Evolutionary conservation across 2,797 vertebrate species (phyloP).

Genomic region (Smutsia gigantea): DNA sequence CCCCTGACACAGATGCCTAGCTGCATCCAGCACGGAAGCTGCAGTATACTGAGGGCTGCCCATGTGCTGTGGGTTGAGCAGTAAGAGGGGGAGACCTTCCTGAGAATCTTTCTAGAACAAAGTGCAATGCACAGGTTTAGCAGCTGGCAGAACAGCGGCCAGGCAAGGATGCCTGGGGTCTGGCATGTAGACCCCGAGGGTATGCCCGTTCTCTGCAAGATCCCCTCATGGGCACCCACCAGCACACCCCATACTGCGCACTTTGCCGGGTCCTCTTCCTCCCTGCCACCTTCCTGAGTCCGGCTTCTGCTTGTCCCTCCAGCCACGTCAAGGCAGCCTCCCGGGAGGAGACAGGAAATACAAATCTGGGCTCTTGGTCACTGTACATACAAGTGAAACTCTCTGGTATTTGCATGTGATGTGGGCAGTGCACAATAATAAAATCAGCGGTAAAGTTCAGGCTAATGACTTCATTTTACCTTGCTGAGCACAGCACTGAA

Average conservation of each 20-base stretch:
- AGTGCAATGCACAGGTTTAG: fast-evolving
- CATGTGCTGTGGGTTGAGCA: neutral
- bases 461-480: neutral
- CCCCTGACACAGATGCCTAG: neutral
- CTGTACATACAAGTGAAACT: fast-evolving
- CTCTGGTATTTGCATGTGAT: fast-evolving
- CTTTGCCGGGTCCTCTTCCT: neutral
- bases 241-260: neutral
- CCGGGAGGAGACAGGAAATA: neutral
- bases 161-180: neutral
- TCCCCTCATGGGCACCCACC: fast-evolving
- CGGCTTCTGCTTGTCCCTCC: neutral
- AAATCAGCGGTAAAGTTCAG: neutral
- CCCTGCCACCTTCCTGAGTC: neutral
- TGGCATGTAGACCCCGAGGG: neutral
- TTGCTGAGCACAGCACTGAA: neutral
- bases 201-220: fast-evolving
- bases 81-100: neutral
- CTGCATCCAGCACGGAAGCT: too few relatives aligned
- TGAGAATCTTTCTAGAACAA: neutral
- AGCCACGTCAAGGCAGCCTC: neutral
- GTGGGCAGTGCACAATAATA: fast-evolving
- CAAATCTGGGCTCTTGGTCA: fast-evolving
- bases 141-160: neutral
- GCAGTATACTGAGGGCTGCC: neutral